phyloP scores from a whole-genome alignment of 1,140 invertebrate species.

The Magallana gigas region DNA sequence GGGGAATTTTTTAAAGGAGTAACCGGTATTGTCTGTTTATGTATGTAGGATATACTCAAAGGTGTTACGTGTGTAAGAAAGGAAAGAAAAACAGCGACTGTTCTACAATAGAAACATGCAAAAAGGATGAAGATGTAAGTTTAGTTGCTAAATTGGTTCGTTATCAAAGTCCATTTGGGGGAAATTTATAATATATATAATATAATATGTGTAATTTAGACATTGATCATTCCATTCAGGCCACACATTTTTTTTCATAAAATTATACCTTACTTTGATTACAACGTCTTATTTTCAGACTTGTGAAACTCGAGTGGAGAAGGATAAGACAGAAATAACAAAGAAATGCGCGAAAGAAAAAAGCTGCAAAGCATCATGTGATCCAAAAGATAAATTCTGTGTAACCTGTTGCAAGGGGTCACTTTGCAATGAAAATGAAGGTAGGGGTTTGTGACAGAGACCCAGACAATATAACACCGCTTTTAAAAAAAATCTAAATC shows the following conservation, averaged over 20 bases:
- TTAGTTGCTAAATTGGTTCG: not conserved
- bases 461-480: too few species aligned
- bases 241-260: too few species aligned
- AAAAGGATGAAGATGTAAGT: conserved; percentile 26
- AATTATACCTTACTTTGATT: too few species aligned
- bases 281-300: not conserved
- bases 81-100: conserved; percentile 18
- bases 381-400: conserved; percentile 7
- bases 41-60: not conserved
- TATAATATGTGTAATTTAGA: too few species aligned
- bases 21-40: too few species aligned
- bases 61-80: not conserved
- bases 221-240: too few species aligned
- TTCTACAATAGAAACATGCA: conserved; percentile 4
- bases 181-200: too few species aligned
- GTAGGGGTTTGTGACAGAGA: not conserved
- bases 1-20: too few species aligned
- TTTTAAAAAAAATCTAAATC: too few species aligned
- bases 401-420: conserved; percentile 6
- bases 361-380: not conserved
- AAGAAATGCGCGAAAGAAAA: not conserved
- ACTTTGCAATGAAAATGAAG: not conserved
- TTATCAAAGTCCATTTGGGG: too few species aligned
- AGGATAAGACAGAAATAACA: not conserved
- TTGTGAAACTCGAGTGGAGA: conserved; percentile 18